These are phyloP conservation scores for Cataglyphis albicans DNA, from an alignment of 2,888 invertebrate genomes.

Conservation along the genomic window DNA sequence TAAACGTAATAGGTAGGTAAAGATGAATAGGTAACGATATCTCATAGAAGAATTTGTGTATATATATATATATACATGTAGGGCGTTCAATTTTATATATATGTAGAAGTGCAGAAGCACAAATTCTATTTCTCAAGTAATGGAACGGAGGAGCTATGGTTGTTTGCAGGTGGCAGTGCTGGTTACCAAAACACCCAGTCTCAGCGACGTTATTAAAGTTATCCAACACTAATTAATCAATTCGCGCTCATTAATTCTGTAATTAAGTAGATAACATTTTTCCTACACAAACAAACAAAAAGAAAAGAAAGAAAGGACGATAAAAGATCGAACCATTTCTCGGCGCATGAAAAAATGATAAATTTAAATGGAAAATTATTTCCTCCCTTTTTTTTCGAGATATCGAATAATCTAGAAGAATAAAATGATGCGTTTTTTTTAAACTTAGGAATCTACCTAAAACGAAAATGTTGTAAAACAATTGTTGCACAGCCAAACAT, in stretches of 20 bases:
- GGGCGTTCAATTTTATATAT: slow-evolving; percentile 35
- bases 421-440: slow-evolving; percentile 13
- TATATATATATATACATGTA: neutral
- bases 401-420: slow-evolving; percentile 13
- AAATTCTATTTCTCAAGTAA: slow-evolving; percentile 72
- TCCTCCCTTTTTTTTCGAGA: slow-evolving; percentile 10
- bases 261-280: slow-evolving; percentile 65
- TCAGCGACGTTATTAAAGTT: slow-evolving; percentile 81
- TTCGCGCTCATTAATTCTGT: slow-evolving; percentile 73
- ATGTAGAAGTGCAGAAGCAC: slow-evolving; percentile 46
- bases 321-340: slow-evolving; percentile 47
- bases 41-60: neutral
- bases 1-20: slow-evolving; percentile 10
- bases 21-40: slow-evolving; percentile 21
- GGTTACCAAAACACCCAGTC: slow-evolving; percentile 83
- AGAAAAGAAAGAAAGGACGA: neutral
- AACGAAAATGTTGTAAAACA: neutral
- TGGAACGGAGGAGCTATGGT: slow-evolving; percentile 82
- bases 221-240: slow-evolving; percentile 65
- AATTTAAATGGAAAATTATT: slow-evolving; percentile 50
- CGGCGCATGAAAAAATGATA: slow-evolving; percentile 65
- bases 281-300: slow-evolving; percentile 45
- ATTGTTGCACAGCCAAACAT: neutral
- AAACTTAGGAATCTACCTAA: neutral
- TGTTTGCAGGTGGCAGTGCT: slow-evolving; percentile 84